Evolutionary conservation across 1,140 invertebrate genomes (phyloP), one percentile per base, ranked within the genome.

Genomic region (Cheumatopsyche charites): DNA sequence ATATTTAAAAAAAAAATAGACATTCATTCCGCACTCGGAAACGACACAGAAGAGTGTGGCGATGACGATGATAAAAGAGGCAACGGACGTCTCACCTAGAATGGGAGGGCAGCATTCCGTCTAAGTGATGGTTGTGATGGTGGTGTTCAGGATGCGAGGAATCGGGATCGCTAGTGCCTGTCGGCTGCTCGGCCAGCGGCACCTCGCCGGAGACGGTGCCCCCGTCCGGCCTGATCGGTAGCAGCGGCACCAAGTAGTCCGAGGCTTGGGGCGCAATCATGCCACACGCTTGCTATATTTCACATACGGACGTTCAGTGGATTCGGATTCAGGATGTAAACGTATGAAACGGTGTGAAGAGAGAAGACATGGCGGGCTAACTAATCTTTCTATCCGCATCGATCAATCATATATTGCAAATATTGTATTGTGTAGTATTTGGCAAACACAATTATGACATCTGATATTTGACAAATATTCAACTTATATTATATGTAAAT

Each of bases 171-270:
- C 47, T 68, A 68, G 41, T 68, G 45, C 45, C 49, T 1, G 36
- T 25, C 55, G 41, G 41, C 4, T 45, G n/a, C 29, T n/a, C 12
- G 3, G 6, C 41, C 15, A 29, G 17, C 12, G 26, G 41, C 3
- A 43, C 47, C 52, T 62, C 58, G 12, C 55, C 52, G 6, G 58
- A 61, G 21, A 62, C 55, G 6, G 68, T 62, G 26, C 55, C 49
- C 3, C 36, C 58, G 41, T 62, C 41, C 29, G 55, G 26, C 29
- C 47, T 26, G n/a, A 63, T 79, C 70, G 81, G 81, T 73, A 80
- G 79, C 79, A 81, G 80, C 72, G 83, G 82, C 78, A 84, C 82
- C 76, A 85, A 80, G 81, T 85, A 85, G 81, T 84, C 82, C 75
- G 81, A 81, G 75, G 80, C 79, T 52, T 72, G 71, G 78, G 78